phyloP scores from a whole-genome alignment of 2,888 invertebrate species.

The Latheticus oryzae region DNA sequence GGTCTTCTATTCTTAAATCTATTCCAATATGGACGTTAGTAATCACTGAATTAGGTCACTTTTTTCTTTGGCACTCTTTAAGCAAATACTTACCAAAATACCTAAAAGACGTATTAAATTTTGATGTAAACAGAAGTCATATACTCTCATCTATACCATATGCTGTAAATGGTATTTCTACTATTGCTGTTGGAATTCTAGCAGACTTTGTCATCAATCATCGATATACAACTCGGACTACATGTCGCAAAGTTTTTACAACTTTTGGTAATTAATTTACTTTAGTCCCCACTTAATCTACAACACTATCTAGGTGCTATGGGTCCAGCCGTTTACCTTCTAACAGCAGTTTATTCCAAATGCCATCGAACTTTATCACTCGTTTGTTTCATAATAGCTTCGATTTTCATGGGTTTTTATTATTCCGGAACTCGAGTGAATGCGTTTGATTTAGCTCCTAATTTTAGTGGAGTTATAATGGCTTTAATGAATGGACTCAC shows the following conservation, averaged over 20 bases:
- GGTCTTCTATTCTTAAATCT: neutral
- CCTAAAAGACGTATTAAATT: neutral
- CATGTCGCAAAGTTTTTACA: neutral
- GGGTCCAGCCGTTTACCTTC: constrained; percentile 1
- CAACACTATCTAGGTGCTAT: too few relatives aligned
- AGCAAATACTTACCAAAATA: neutral
- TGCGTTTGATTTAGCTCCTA: constrained; percentile 10
- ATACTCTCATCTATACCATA: neutral
- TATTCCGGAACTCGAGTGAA: constrained; percentile 5
- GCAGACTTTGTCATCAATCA: constrained; percentile 5
- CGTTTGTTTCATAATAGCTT: neutral
- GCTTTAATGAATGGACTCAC: neutral
- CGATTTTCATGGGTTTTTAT: constrained; percentile 5
- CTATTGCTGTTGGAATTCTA: neutral
- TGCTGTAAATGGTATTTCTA: neutral
- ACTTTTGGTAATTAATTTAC: too few relatives aligned
- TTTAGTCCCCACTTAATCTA: too few relatives aligned
- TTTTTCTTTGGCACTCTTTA: neutral
- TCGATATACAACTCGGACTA: neutral
- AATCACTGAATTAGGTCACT: neutral
- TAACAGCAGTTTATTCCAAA: neutral
- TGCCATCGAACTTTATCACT: neutral
- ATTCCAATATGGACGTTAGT: constrained; percentile 1
- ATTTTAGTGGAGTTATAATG: constrained; percentile 13
- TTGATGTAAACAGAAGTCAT: neutral